Evolutionary conservation across 1,140 invertebrate genomes (phyloP), one percentile per base, ranked within the genome.

Genomic region (Camponotus vicinus): DNA sequence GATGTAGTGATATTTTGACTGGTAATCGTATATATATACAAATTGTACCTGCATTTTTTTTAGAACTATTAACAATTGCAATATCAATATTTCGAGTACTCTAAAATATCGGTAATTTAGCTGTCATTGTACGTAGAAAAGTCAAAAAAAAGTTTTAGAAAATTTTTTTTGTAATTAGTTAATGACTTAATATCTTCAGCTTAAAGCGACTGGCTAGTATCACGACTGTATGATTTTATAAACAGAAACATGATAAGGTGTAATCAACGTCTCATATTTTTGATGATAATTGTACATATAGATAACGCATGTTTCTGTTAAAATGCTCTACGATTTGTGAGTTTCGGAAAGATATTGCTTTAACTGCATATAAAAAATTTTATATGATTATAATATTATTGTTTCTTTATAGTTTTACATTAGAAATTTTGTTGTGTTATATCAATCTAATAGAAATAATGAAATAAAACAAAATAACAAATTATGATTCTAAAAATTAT

Each of bases 1-100:
- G 70, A 73, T 73, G 32, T 61, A 75, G 13, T 18, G 15, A 52
- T 52, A 75, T 34, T 75, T 75, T 5, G 49, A 73, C 32, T 75
- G 55, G 71, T 55, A 59, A 75, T 61, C 37, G 18, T 45, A 52
- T 52, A 52, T 52, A 49, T 57, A 42, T 40, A 59, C 71, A 59
- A 75, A 75, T 75, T n/a, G 71, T 77, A 77, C 57, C 52, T 77
- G 73, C 8, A 63, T 77, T 63, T 77, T 63, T 37, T 42, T 77
- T 42, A 15, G 40, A 63, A n/a, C 4, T 34, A 42, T 37, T 63
- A 42, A 8, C 40, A 57, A 73, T 73, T 57, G 70, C 21, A 32
- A 77, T 77, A 77, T 63, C 37, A 15, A 59, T 75, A 75, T 75
- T 75, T 75, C 55, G 0, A 57, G 8, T 75, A 75, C 2, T 9